Conservation (phyloP, 2,888 invertebrate genomes). For the Epinotia brunnichana region DNA sequence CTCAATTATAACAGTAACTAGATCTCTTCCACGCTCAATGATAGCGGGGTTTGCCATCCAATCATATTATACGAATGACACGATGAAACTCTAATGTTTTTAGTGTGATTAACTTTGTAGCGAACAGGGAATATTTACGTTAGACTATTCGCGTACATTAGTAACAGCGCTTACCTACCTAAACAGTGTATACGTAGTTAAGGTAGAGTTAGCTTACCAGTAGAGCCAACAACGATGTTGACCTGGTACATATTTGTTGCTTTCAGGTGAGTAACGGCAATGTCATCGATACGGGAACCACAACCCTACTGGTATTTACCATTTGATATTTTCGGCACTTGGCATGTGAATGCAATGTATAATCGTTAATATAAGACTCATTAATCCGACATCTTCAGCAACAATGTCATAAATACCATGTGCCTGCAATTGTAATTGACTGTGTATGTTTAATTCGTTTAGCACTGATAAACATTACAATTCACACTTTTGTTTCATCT, state of each 20-base stretch:
- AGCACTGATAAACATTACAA: constrained; percentile 28
- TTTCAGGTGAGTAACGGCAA: constrained; percentile 84
- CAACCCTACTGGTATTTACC: constrained; percentile 81
- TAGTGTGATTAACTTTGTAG: constrained; percentile 16
- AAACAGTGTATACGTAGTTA: constrained; percentile 3
- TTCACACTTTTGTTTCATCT: constrained; percentile 30
- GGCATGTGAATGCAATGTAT: constrained; percentile 56
- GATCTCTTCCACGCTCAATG: constrained; percentile 26
- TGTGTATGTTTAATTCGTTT: constrained; percentile 42
- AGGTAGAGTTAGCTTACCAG: constrained; percentile 7
- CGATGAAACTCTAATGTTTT: constrained; percentile 7
- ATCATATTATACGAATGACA: constrained; percentile 19
- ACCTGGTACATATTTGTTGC: constrained; percentile 52
- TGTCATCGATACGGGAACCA: constrained; percentile 83
- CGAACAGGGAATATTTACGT: constrained; percentile 7
- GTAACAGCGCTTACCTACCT: constrained; percentile 6
- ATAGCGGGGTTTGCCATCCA: background rate
- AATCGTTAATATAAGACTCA: constrained; percentile 36
- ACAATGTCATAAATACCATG: constrained; percentile 24
- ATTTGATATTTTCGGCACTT: constrained; percentile 59
- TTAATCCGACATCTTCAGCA: constrained; percentile 21
- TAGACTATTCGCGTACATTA: constrained; percentile 1
- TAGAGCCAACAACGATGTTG: constrained; percentile 25
- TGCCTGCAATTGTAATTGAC: constrained; percentile 46
- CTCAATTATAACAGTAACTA: constrained; percentile 36